Evolutionary conservation across 2,797 vertebrate genomes (phyloP).

Genomic region (Echeneis naucrates): DNA sequence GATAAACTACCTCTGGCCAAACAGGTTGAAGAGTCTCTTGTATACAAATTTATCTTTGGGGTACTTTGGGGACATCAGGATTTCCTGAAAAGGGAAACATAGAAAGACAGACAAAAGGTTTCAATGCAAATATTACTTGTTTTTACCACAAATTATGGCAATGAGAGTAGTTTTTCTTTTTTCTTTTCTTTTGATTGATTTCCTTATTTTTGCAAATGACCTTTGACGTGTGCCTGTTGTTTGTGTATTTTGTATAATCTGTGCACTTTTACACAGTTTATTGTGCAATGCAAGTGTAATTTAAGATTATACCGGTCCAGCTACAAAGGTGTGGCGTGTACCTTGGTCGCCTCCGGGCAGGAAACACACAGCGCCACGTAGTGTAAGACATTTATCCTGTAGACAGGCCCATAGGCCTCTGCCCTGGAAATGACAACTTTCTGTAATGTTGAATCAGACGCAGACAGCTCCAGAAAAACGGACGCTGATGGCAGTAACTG

Average conservation of each 20-base stretch:
- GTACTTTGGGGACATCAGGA: conserved; percentile 92
- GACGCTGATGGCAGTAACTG: no score
- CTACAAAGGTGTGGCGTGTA: conserved; percentile 54
- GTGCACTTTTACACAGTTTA: neutral
- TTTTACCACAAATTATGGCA: neutral
- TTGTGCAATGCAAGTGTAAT: neutral
- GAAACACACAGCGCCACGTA: conserved; percentile 72
- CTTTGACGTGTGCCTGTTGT: no score
- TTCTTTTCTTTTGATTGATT: no score
- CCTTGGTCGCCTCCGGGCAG: conserved; percentile 91
- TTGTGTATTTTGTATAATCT: no score
- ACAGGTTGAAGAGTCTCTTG: conserved; percentile 80
- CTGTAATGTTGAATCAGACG: no score
- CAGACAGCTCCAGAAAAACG: no score
- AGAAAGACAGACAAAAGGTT: neutral
- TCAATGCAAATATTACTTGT: neutral
- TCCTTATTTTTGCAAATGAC: no score
- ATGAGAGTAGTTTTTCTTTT: no score
- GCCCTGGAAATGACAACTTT: conserved; percentile 76
- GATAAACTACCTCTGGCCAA: conserved; percentile 88
- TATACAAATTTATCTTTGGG: conserved; percentile 86
- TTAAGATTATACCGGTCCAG: neutral
- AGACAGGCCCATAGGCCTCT: conserved; percentile 86
- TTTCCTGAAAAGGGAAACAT: conserved; percentile 78
- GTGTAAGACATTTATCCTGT: conserved; percentile 85